Evolutionary conservation across 2,797 vertebrate species (phyloP).

Genomic region (Capromys pilorides): DNA sequence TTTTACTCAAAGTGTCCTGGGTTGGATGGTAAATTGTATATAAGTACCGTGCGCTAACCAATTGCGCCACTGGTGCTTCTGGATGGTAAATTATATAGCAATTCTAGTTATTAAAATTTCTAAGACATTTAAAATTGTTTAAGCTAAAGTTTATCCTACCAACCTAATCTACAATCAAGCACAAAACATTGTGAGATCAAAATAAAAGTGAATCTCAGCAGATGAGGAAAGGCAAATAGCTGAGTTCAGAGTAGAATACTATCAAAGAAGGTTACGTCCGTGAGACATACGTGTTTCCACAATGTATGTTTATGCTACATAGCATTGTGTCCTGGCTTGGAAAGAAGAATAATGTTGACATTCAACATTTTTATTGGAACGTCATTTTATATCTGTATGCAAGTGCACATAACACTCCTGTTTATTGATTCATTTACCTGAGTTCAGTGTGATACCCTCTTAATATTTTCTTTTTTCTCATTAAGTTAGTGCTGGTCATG

Average conservation of each 20-base stretch:
- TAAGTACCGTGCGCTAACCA: too few species aligned
- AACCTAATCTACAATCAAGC: neutral
- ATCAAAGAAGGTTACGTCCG: slow-evolving; percentile 27
- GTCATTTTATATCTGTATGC: neutral
- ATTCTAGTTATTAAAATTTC: slow-evolving; percentile 25
- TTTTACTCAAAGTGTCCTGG: slow-evolving; percentile 3
- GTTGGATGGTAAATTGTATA: slow-evolving; percentile 35
- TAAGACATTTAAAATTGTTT: slow-evolving; percentile 9
- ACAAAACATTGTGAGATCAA: neutral
- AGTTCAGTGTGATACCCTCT: neutral
- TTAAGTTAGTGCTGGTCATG: slow-evolving; percentile 36
- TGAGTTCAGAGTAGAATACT: slow-evolving; percentile 18
- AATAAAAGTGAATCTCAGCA: slow-evolving; percentile 45
- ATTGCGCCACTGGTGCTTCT: too few species aligned
- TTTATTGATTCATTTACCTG: neutral
- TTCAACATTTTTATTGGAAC: neutral
- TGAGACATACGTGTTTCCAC: slow-evolving; percentile 9
- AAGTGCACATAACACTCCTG: neutral
- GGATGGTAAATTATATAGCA: slow-evolving; percentile 9
- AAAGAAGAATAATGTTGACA: neutral
- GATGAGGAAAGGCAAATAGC: neutral
- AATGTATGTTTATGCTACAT: neutral
- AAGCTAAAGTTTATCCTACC: slow-evolving; percentile 6
- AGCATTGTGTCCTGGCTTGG: neutral
- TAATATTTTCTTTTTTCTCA: slow-evolving; percentile 19